Percentiles rank a stretch among this genome's conserved stretches.
These are phyloP conservation scores for Meleagris gallopavo DNA, from an alignment of 2,113 vertebrate species.

Conservation along the genomic window DNA sequence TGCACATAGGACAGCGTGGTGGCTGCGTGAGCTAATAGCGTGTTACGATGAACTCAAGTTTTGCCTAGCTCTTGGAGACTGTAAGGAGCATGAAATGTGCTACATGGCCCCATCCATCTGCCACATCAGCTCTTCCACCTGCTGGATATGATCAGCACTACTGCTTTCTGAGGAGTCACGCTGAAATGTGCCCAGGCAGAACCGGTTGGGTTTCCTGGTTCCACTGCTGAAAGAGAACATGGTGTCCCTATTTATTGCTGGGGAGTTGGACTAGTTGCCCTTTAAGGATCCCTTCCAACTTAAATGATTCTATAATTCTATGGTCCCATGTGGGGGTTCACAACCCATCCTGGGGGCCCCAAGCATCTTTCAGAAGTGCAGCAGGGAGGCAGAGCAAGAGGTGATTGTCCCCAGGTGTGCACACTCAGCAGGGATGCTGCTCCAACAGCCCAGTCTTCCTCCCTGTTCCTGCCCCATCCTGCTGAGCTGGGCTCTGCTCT, in stretches of 20 bases:
- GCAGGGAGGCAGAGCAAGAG: not conserved
- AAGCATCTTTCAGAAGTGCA: not conserved
- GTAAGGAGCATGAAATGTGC: not conserved
- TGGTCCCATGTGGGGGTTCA: fast-evolving
- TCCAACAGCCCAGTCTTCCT: not conserved
- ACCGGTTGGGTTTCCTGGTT: not conserved
- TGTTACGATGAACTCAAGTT: not conserved
- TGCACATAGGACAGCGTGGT: not conserved
- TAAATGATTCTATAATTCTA: too few species aligned
- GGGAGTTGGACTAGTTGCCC: too few species aligned
- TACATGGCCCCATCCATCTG: not conserved
- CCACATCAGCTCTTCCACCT: fast-evolving
- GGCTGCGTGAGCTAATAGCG: not conserved
- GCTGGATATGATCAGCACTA: not conserved
- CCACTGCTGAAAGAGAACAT: not conserved
- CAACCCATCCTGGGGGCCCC: fast-evolving
- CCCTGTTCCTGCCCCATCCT: constrained; percentile 1
- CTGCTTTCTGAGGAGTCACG: fast-evolving
- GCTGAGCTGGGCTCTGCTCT: constrained; percentile 62
- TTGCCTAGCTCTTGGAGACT: not conserved
- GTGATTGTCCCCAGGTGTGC: fast-evolving
- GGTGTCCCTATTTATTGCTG: not conserved
- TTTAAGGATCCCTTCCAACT: too few species aligned
- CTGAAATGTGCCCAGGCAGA: not conserved
- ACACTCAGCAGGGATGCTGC: not conserved